Conservation (phyloP, 2,797 vertebrate species). For the Babyrousa celebensis region DNA sequence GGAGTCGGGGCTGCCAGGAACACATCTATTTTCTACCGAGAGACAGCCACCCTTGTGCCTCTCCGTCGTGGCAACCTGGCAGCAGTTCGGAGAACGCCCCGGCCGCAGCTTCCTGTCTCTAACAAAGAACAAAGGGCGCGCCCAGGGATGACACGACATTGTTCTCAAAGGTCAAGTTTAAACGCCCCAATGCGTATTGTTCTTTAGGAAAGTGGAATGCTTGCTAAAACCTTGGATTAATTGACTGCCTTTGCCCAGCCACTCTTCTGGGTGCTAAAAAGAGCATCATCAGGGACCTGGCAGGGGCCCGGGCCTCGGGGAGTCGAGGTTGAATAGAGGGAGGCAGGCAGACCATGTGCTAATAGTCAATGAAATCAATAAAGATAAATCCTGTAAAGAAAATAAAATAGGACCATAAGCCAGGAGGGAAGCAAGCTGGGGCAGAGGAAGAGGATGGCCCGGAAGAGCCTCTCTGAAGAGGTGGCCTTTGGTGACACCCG, state of each 20-base stretch:
- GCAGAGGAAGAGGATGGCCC: rapidly evolving
- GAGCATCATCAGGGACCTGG: rapidly evolving
- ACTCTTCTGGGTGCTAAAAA: neutral
- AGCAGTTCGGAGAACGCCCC: neutral
- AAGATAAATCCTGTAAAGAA: neutral
- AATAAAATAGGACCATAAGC: neutral
- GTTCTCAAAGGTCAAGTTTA: conserved; percentile 16
- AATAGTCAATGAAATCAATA: rapidly evolving
- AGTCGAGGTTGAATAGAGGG: rapidly evolving
- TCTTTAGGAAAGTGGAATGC: neutral
- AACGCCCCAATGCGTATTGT: neutral
- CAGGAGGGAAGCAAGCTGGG: rapidly evolving
- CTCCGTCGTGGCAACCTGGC: neutral
- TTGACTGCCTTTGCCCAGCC: neutral
- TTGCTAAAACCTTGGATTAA: neutral
- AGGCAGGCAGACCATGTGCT: rapidly evolving
- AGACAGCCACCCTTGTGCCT: neutral
- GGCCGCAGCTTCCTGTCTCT: neutral
- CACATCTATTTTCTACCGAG: rapidly evolving
- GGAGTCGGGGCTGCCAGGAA: too few relatives aligned
- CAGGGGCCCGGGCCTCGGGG: too few relatives aligned
- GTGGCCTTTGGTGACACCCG: neutral
- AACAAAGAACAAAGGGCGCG: neutral
- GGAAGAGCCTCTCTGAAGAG: neutral
- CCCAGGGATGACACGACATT: neutral